Conservation (phyloP, 2,888 invertebrate genomes). For the Drosophila neutralis region DNA sequence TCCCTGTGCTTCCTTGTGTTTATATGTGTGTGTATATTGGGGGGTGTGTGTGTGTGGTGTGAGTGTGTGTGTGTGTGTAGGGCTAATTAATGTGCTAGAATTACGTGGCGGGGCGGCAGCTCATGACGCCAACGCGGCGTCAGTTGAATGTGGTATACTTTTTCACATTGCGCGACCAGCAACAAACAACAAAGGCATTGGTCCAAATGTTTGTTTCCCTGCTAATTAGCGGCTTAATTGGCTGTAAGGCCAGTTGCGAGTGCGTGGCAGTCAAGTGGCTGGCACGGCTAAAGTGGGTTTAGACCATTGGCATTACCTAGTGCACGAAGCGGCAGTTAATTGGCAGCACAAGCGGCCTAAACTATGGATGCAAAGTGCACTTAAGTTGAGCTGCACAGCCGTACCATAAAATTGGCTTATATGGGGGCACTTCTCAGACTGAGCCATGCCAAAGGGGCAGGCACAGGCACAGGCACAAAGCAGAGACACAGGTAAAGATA, state of each 20-base stretch:
- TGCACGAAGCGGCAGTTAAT: slow-evolving; percentile 50
- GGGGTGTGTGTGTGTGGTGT: neutral
- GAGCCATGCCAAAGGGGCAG: slow-evolving; percentile 11
- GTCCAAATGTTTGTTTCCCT: slow-evolving; percentile 67
- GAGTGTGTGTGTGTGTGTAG: slow-evolving; percentile 20
- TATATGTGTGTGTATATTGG: neutral
- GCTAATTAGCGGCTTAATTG: slow-evolving; percentile 80
- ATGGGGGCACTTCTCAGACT: slow-evolving; percentile 8
- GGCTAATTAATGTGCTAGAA: slow-evolving; percentile 75
- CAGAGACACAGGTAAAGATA: slow-evolving; percentile 11
- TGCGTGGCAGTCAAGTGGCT: slow-evolving; percentile 25
- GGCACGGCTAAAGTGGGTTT: slow-evolving; percentile 52
- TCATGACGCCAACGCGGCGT: slow-evolving; percentile 44
- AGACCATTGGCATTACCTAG: slow-evolving; percentile 39
- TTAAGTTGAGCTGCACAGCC: slow-evolving; percentile 55
- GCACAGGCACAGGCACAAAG: slow-evolving; percentile 12
- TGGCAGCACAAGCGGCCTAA: slow-evolving; percentile 44
- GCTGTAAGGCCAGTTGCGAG: slow-evolving; percentile 58
- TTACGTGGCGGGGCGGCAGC: slow-evolving; percentile 36
- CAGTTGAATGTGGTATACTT: slow-evolving; percentile 40
- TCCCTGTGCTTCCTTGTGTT: slow-evolving; percentile 6
- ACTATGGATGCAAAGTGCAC: slow-evolving; percentile 65
- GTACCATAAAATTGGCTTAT: slow-evolving; percentile 58
- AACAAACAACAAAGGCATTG: slow-evolving; percentile 37
- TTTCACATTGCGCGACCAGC: slow-evolving; percentile 36